phyloP scores from a whole-genome alignment of 2,113 vertebrate species.

The Xiphophorus couchianus region DNA sequence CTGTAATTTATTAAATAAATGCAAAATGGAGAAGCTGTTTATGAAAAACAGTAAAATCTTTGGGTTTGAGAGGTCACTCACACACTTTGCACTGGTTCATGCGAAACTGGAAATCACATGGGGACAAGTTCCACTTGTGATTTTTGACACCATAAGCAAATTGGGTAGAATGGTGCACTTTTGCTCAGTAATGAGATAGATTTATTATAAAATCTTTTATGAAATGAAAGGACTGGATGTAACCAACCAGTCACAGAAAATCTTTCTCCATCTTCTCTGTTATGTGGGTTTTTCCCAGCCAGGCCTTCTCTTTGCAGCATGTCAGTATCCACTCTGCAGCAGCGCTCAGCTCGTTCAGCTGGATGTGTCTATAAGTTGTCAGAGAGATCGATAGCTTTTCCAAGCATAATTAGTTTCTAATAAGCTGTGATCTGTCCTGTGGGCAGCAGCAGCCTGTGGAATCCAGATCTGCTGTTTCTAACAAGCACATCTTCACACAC shows the following conservation, averaged over 20 bases:
- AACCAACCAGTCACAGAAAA: background rate
- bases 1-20: no score
- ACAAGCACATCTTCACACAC: background rate
- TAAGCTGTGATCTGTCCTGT: constrained; percentile 47
- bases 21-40: no score
- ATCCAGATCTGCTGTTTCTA: constrained; percentile 52
- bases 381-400: constrained; percentile 59
- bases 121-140: no score
- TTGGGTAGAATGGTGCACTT: no score
- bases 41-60: no score
- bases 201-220: background rate
- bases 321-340: background rate
- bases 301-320: background rate
- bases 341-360: background rate
- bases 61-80: no score
- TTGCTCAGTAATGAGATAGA: background rate
- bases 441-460: constrained; percentile 24
- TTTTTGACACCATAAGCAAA: no score
- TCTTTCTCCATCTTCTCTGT: background rate
- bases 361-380: constrained; percentile 5
- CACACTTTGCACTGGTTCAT: no score
- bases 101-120: no score
- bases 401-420: constrained; percentile 71
- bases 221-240: background rate
- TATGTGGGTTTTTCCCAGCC: background rate